A percentile compares a stretch with the other conserved stretches of the same genome.
phyloP scores from a whole-genome alignment of 2,888 invertebrate species.

The Melikaiella ostensackeni region DNA sequence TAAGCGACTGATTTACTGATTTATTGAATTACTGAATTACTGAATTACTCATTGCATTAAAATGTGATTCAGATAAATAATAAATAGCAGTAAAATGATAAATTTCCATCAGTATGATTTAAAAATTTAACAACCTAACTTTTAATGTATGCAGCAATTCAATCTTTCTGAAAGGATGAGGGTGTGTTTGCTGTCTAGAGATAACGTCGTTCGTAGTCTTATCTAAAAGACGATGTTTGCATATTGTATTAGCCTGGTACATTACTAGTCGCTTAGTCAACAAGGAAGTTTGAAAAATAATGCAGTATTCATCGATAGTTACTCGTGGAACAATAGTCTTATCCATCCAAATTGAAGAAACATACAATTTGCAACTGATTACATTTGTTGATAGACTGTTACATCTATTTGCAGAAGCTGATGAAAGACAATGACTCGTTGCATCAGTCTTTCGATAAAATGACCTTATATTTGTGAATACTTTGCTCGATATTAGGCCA shows the following conservation, averaged over 20 bases:
- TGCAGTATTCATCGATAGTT: constrained; percentile 14
- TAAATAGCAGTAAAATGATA: neutral
- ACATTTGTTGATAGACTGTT: constrained; percentile 35
- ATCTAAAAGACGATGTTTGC: constrained; percentile 22
- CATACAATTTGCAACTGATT: constrained; percentile 36
- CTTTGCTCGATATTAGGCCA: neutral
- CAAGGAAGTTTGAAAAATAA: constrained; percentile 13
- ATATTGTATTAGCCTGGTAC: neutral
- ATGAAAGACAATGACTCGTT: constrained; percentile 18
- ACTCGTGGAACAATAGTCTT: constrained; percentile 24
- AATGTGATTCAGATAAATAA: neutral
- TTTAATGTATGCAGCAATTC: neutral
- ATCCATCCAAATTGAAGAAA: constrained; percentile 31
- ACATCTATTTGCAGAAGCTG: constrained; percentile 30
- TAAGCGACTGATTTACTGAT: constrained; percentile 17
- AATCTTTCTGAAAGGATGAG: constrained; percentile 15
- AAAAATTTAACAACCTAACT: constrained; percentile 15
- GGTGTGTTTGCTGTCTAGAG: constrained; percentile 21
- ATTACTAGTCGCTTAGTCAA: constrained; percentile 19
- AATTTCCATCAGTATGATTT: neutral
- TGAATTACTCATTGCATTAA: neutral
- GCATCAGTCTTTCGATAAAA: constrained; percentile 37
- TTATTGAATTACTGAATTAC: neutral
- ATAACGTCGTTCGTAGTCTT: constrained; percentile 18
- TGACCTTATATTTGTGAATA: constrained; percentile 16